Evolutionary conservation across 1,140 invertebrate genomes (phyloP).

Genomic region (Augochlora pura): DNA sequence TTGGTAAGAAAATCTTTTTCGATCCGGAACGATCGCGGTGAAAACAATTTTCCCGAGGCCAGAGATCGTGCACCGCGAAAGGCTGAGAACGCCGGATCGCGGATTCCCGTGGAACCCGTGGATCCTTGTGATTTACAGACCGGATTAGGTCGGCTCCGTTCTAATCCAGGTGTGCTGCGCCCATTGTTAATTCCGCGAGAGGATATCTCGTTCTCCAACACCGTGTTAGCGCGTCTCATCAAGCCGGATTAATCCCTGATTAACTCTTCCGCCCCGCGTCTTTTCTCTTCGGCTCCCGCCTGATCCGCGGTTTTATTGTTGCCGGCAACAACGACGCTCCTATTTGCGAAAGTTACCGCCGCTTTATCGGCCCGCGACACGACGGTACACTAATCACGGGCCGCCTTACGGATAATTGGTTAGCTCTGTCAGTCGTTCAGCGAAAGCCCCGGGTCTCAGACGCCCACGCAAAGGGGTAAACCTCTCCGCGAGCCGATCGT

Average conservation of each 20-base stretch:
- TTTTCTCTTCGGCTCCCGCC: not conserved
- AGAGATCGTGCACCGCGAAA: no score
- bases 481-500: not conserved
- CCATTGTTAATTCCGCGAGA: not conserved
- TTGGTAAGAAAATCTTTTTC: no score
- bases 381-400: not conserved
- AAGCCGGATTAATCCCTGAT: not conserved
- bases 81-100: not conserved
- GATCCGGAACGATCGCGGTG: no score
- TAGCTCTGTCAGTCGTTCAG: not conserved
- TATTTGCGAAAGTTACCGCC: no score
- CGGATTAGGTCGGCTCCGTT: slow-evolving; percentile 12
- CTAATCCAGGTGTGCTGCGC: not conserved
- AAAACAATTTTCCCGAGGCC: no score
- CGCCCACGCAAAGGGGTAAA: not conserved
- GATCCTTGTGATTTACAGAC: not conserved
- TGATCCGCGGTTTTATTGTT: not conserved
- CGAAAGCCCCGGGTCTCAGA: not conserved
- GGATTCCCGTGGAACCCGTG: not conserved
- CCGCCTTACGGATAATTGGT: not conserved
- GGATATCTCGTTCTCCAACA: not conserved
- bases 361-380: not conserved
- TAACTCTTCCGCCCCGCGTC: not conserved
- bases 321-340: no score
- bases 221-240: not conserved